A percentile compares a stretch with the other conserved stretches of the same genome.
phyloP scores from a whole-genome alignment of 2,888 invertebrate species.

The Ophioninae sp. region DNA sequence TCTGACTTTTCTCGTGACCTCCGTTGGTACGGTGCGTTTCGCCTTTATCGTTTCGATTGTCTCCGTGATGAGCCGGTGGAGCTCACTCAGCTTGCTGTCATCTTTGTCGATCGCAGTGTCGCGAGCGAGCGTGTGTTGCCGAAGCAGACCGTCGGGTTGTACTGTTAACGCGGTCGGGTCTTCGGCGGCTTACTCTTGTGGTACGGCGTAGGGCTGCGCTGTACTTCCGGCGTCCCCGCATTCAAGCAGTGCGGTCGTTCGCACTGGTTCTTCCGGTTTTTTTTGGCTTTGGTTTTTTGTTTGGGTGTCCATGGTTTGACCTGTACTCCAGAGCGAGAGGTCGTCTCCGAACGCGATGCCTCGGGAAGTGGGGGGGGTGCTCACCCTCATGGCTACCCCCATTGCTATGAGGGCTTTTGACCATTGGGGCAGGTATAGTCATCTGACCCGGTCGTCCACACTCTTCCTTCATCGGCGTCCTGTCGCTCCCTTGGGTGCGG shows the following conservation, averaged over 20 bases:
- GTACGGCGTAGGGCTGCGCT: not conserved
- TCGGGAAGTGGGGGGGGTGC: constrained; percentile 47
- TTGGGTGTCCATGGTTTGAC: not conserved
- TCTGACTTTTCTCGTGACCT: constrained; percentile 40
- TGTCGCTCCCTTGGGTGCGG: constrained; percentile 43
- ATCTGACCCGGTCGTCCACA: constrained; percentile 23
- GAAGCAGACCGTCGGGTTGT: constrained; percentile 9
- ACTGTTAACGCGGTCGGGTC: not conserved
- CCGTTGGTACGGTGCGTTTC: constrained; percentile 37
- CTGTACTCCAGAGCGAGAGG: constrained; percentile 29
- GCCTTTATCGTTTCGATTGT: constrained; percentile 18
- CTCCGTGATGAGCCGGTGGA: constrained; percentile 20
- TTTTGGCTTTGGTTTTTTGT: not conserved
- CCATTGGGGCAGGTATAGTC: constrained; percentile 1
- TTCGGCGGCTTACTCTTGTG: not conserved
- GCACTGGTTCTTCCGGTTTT: no score
- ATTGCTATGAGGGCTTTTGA: constrained; percentile 31
- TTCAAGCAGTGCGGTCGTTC: not conserved
- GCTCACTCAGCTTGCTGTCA: constrained; percentile 38
- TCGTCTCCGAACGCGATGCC: constrained; percentile 40
- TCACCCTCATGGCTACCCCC: constrained; percentile 36
- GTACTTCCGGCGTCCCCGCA: not conserved
- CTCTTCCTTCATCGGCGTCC: constrained; percentile 50
- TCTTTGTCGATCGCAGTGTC: constrained; percentile 38
- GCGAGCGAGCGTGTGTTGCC: constrained; percentile 14